These are phyloP conservation scores for Syritta pipiens DNA, from an alignment of 2,888 invertebrate genomes.

Conservation along the genomic window DNA sequence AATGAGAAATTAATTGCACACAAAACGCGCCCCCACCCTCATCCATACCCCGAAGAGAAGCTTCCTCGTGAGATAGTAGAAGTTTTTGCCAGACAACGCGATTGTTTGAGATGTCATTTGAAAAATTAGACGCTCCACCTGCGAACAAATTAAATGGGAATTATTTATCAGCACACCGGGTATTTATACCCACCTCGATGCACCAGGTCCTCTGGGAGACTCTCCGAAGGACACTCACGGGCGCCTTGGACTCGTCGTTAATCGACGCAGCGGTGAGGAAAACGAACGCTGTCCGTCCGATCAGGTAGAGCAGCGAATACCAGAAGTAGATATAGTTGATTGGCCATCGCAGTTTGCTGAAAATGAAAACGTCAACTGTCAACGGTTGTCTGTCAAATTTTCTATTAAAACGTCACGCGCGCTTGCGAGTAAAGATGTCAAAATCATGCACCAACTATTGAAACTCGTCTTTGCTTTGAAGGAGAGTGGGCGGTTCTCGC, in stretches of 20 bases:
- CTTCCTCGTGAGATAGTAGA: slow-evolving; percentile 82
- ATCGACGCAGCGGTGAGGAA: slow-evolving; percentile 81
- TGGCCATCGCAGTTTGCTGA: slow-evolving; percentile 77
- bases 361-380: too few relatives aligned
- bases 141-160: slow-evolving; percentile 11
- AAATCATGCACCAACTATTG: too few relatives aligned
- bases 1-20: background rate
- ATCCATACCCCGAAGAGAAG: slow-evolving; percentile 81
- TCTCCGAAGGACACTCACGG: slow-evolving; percentile 79
- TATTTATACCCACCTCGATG: slow-evolving; percentile 72
- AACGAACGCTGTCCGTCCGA: slow-evolving; percentile 81
- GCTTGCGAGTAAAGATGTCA: too few relatives aligned
- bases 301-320: slow-evolving; percentile 81
- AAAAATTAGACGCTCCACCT: slow-evolving; percentile 82
- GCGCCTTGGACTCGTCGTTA: slow-evolving; percentile 81
- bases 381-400: too few relatives aligned
- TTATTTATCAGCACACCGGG: too few relatives aligned
- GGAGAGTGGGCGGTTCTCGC: too few relatives aligned
- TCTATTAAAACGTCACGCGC: too few relatives aligned
- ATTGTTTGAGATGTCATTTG: slow-evolving; percentile 82
- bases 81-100: slow-evolving; percentile 82
- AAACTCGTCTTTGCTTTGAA: too few relatives aligned
- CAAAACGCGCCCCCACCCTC: slow-evolving; percentile 56
- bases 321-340: slow-evolving; percentile 81
- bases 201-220: slow-evolving; percentile 76